Base-by-base conservation (phyloP, 2,113 vertebrate species). In the Corydoras sp. region DNA sequence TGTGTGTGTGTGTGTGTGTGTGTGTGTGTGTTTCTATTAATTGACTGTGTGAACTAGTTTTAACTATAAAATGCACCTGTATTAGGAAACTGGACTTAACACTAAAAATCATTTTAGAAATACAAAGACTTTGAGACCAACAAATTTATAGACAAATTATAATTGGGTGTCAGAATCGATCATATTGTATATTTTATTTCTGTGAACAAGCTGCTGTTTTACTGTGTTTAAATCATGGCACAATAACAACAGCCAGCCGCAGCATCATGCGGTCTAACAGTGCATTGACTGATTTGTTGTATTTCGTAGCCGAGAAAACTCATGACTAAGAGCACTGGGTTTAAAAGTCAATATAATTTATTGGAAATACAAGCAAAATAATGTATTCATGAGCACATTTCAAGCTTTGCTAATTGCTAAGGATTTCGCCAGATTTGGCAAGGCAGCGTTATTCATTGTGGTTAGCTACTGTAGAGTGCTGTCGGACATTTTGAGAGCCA, bases 361-460 rank as follows among this genome's bases (percentile, higher is more conserved):
- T 86, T 85, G 85, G 85, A 86, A 88, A 88, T 85, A 85, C 86
- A 88, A 88, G 88, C 85, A 88, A 84, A 87, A 89, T 89, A 87
- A 87, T 89, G 87, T 86, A 86, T 87, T 86, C 85, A 85, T 83
- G 86, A 87, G 80, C 85, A 84, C 71, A 86, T 89, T 88, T 76
- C 69, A 87, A 87, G 88, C 85, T 84, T 82, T 74, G 79, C 81
- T 81, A 83, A 81, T 84, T 89, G 85, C 86, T 80, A 35, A 82
- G 81, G 85, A 83, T 84, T 84, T 85, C 83, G 82, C 84, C 86
- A 79, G 84, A 77, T 83, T 84, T 75, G 80, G 83, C 76, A 79
- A 69, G 70, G 58, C 69, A 43, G 65, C 32, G 35, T 73, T 68
- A 30, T 35, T 30, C 65, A 62, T 72, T 64, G 58, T 72, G 61